Evolutionary conservation across 2,113 vertebrate genomes (phyloP).

Genomic region (Parus major): DNA sequence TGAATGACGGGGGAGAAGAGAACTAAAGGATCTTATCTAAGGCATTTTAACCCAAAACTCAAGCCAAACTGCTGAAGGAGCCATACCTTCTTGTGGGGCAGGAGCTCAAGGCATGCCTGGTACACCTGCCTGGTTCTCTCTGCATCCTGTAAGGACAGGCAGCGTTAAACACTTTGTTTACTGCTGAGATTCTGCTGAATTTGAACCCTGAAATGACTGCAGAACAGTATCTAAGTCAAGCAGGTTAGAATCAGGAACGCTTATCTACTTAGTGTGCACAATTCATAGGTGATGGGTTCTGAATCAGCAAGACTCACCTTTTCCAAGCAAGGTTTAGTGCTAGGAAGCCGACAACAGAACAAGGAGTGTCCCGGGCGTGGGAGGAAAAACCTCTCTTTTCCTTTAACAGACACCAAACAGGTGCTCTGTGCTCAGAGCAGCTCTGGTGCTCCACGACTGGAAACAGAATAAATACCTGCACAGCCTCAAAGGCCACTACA

Average conservation of each 20-base stretch:
- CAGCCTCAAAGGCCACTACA: not conserved
- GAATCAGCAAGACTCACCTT: not conserved
- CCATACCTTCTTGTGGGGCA: slow-evolving; percentile 96
- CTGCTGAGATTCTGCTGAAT: not conserved
- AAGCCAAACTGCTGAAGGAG: not conserved
- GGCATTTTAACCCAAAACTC: not conserved
- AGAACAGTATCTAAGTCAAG: not conserved
- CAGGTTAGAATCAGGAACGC: not conserved
- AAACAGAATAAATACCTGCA: not conserved
- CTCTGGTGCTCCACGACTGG: not conserved
- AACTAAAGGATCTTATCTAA: not conserved
- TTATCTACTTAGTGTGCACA: not conserved
- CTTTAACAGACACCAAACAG: not conserved
- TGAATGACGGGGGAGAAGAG: fast-evolving
- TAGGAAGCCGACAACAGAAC: not conserved
- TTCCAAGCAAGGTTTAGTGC: not conserved
- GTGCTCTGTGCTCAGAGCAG: not conserved
- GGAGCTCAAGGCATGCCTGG: slow-evolving; percentile 91
- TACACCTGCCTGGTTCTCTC: slow-evolving; percentile 95
- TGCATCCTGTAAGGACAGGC: slow-evolving; percentile 78
- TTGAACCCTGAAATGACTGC: too few relatives aligned
- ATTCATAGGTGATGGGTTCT: not conserved
- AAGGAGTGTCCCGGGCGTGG: fast-evolving
- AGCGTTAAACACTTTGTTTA: not conserved
- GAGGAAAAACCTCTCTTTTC: fast-evolving